Evolutionary conservation across 64 coral and sea anemone genomes (phyloP), one percentile per base, ranked within the genome.

Genomic region (Stylophora pistillata): DNA sequence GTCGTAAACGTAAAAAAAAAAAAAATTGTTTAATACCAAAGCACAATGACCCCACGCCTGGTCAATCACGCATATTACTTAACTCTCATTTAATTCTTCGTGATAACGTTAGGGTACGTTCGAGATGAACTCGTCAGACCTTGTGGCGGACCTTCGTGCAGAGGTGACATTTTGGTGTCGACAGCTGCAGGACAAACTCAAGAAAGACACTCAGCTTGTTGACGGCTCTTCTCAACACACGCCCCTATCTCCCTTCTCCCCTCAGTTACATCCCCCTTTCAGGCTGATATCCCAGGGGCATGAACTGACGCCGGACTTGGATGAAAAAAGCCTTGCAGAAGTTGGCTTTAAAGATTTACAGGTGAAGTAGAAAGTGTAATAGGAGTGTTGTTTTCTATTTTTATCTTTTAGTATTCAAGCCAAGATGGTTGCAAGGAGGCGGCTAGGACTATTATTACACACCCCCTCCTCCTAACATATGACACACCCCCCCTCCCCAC

Each of bases 291-390:
- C 96, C 10, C 96, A 98, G 83, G 96, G 96, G 5, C 96, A 98
- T 77, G 96, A 98, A 32, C 53, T 98, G 2, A 98, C 96, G 16
- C 96, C 96, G 27, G 93, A 98, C 80, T 65, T 98, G 30, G 96
- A 98, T 78, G 96, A 98, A 71, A 98, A 98, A 53, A 87, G 71
- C 53, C 93, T 98, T 30, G 96, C 93, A 72, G 96, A 98, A 90
- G 96, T 98, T 65, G 96, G 96, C 21, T 98, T 98, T 82, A 98
- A 98, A 88, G 96, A 98, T 78, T 88, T 98, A 53, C 96, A 98
- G 90, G 96, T 98, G 71, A 0, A 26, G 55, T 14, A 9, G 29
- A 53, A n/a, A 53, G 15, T 47, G 37, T 47, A 7, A 47, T 47
- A 4, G 3, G 37, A 60, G 17, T 60, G 11, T 60, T 60, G 4